Evolutionary conservation across 2,113 vertebrate genomes (phyloP).

Genomic region (Gymnogyps californianus): DNA sequence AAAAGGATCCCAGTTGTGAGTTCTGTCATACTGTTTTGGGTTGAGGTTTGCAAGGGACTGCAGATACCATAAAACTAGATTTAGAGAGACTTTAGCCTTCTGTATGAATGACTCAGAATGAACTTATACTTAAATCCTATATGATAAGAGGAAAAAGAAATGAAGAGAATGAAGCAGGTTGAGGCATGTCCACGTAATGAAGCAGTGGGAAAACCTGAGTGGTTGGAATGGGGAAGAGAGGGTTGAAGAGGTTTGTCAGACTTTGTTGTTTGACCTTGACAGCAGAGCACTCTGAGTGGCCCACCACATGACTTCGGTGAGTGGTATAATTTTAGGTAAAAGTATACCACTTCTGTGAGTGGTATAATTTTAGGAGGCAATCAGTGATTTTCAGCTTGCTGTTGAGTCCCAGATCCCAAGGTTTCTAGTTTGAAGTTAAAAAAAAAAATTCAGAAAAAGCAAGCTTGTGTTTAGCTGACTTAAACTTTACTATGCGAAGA

Average conservation of each 20-base stretch:
- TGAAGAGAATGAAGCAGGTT: not conserved
- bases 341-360: not conserved
- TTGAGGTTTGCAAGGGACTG: not conserved
- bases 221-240: not conserved
- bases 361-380: not conserved
- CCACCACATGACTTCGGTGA: not conserved
- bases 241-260: not conserved
- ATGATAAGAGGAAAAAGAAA: not conserved
- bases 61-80: not conserved
- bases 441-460: not conserved
- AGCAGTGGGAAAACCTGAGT: not conserved
- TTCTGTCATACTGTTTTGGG: not conserved
- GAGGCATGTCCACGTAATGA: not conserved
- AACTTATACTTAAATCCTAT: not conserved
- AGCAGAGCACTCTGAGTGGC: not conserved
- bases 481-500: not conserved
- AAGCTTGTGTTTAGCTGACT: not conserved
- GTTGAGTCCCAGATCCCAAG: not conserved
- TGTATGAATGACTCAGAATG: not conserved
- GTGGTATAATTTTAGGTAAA: not conserved
- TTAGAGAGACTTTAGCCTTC: not conserved
- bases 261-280: not conserved
- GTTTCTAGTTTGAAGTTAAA: not conserved
- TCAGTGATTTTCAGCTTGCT: not conserved
- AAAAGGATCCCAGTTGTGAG: fast-evolving